A percentile compares a stretch with the other conserved stretches of the same genome.
phyloP scores from a whole-genome alignment of 2,797 vertebrate species.

The Hippoglossus hippoglossus region DNA sequence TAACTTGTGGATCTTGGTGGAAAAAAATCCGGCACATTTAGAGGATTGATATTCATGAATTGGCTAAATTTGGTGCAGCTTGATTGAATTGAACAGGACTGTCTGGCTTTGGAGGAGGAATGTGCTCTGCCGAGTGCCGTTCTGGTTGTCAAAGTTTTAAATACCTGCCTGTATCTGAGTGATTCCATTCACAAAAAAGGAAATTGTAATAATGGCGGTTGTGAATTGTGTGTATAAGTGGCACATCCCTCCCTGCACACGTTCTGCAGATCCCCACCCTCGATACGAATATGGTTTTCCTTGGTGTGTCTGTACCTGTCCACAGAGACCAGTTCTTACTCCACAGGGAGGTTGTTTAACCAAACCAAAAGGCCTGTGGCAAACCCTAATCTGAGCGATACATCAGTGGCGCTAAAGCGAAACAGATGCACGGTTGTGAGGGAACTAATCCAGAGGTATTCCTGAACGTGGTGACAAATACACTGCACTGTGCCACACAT shows the following conservation, averaged over 20 bases:
- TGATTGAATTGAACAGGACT: no score
- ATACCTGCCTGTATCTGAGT: background rate
- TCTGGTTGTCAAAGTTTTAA: background rate
- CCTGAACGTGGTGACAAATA: conserved; percentile 6
- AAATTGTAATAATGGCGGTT: conserved; percentile 6
- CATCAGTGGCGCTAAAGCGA: conserved; percentile 51
- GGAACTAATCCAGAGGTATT: conserved; percentile 27
- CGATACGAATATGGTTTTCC: conserved; percentile 51
- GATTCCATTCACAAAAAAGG: background rate
- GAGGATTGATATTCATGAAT: no score
- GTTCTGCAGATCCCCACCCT: background rate
- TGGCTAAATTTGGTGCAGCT: no score
- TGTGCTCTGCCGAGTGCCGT: no score
- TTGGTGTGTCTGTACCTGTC: conserved; percentile 64
- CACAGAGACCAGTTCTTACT: conserved; percentile 28
- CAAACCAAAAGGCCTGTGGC: conserved; percentile 52
- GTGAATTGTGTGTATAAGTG: conserved; percentile 26
- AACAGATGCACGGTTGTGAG: conserved; percentile 28
- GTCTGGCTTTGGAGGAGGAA: no score
- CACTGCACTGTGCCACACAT: conserved; percentile 2
- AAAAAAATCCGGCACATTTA: no score
- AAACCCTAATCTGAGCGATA: conserved; percentile 30
- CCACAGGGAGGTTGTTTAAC: conserved; percentile 42
- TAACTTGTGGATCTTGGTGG: no score
- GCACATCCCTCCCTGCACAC: no score